Base-by-base conservation (phyloP, 2,113 vertebrate genomes). In the Baryphthengus martii region DNA sequence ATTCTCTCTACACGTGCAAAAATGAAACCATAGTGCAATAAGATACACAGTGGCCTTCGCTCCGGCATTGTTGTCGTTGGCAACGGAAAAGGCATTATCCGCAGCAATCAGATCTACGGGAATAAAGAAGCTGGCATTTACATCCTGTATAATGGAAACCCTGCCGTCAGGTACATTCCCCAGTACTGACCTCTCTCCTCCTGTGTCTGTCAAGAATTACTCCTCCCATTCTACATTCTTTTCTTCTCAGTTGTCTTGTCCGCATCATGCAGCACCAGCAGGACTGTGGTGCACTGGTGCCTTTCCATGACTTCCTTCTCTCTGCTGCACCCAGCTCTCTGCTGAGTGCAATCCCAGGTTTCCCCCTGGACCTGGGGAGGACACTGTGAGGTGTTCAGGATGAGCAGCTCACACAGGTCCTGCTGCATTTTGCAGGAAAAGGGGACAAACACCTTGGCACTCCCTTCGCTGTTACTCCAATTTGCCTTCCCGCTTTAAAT, bases 71-170 rank as follows among this genome's bases (percentile, higher is more conserved):
- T 99, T 58, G 97, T 99, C 92, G 98, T 98, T 91, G 99, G 99
- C 96, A 99, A 99, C 56, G 99, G 99, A 75, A 99, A 98, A 98
- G 99, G 99, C 82, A 96, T 98, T 96, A 98, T 99, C 97, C 98
- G 98, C 84, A 99, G 98, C 97, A 99, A 99, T 97, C 98, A 98
- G 91, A 99, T 99, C 97, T 99, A 98, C 92, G 98, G 99, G 95
- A 99, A 99, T 97, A 99, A 99, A 96, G 99, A 99, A 93, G 99
- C 99, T 33, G 99, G 99, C 79, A 99, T 99, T 95, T 99, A 99
- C 94, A 98, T 99, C 96, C 98, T 99, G 74, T 99, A 99, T 96
- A 98, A 99, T 5, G 99, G 99, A 89, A 99, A 99, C 94, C 99
- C 98, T 37, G 88, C 99, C 19, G 99, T 99, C 97, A 99, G 99